These are phyloP conservation scores for Hassar affinis DNA, from an alignment of 2,113 vertebrate species.

Conservation along the genomic window DNA sequence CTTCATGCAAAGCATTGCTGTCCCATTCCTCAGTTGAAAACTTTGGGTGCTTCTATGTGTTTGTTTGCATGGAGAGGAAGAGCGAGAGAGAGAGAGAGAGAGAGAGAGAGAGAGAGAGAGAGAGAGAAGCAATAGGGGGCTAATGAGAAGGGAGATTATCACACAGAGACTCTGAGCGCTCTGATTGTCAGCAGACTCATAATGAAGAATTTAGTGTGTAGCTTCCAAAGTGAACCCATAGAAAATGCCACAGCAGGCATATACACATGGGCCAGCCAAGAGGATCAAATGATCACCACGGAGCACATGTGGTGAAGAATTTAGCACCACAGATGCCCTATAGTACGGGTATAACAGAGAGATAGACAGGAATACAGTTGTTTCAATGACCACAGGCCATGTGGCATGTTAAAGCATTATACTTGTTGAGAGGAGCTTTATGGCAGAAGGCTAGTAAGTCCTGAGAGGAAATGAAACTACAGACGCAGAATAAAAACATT, in stretches of 20 bases:
- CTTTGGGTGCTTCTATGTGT: slow-evolving; percentile 4
- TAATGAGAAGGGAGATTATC: slow-evolving; percentile 96
- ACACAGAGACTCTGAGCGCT: slow-evolving; percentile 72
- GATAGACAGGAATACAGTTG: slow-evolving; percentile 12
- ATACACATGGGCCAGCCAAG: slow-evolving; percentile 14
- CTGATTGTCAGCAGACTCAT: slow-evolving; percentile 63
- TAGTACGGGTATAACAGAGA: neutral
- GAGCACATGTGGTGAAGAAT: slow-evolving; percentile 26
- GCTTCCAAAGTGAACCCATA: slow-evolving; percentile 51
- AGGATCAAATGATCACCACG: slow-evolving; percentile 41
- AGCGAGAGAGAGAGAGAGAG: no score
- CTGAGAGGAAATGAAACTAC: neutral
- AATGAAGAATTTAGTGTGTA: slow-evolving; percentile 48
- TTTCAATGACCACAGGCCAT: slow-evolving; percentile 23
- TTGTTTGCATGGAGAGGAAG: slow-evolving; percentile 30
- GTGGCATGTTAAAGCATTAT: slow-evolving; percentile 13
- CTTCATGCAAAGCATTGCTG: slow-evolving; percentile 64
- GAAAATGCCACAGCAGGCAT: slow-evolving; percentile 34
- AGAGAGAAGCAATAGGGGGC: slow-evolving; percentile 75
- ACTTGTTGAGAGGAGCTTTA: neutral
- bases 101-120: slow-evolving; percentile 6
- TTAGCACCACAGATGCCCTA: slow-evolving; percentile 11
- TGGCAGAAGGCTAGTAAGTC: neutral
- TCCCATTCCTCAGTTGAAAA: slow-evolving; percentile 30
- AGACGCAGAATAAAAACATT: neutral